Percentiles rank a stretch among this genome's conserved stretches.
Evolutionary conservation across 2,113 vertebrate species (phyloP).

Genomic region (Strigops habroptila): DNA sequence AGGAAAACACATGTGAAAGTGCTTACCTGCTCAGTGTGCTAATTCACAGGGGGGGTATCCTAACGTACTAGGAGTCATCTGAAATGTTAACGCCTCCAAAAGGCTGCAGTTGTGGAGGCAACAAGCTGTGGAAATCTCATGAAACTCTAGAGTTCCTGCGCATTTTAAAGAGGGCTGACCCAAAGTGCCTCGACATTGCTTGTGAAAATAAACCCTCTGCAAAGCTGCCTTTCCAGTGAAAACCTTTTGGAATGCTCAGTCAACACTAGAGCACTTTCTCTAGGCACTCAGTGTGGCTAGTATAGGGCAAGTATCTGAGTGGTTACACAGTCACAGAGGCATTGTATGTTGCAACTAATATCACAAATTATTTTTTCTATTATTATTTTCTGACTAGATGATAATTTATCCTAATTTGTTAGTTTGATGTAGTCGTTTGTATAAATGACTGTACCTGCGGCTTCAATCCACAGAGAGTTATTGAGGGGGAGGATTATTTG

Average conservation of each 20-base stretch:
- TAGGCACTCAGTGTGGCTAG: background rate
- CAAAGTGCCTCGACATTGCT: background rate
- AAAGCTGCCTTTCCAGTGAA: background rate
- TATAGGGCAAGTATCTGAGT: background rate
- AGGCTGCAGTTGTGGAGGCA: background rate
- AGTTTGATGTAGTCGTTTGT: background rate
- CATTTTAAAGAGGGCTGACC: background rate
- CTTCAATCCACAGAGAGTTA: background rate
- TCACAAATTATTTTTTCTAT: accelerated
- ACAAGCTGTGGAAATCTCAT: background rate
- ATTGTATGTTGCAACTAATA: background rate
- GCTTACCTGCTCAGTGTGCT: background rate
- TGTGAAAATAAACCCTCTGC: background rate
- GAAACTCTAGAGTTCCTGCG: background rate
- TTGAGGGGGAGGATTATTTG: background rate
- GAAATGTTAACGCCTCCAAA: background rate
- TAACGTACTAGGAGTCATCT: background rate
- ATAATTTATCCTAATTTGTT: background rate
- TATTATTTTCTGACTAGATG: background rate
- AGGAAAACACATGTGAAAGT: background rate
- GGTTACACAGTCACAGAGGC: background rate
- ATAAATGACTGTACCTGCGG: background rate
- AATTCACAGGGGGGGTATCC: background rate
- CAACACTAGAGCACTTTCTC: background rate
- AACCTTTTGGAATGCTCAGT: background rate